These are phyloP conservation scores for Melanocharis versteri DNA, from an alignment of 2,113 vertebrate genomes.

Conservation along the genomic window DNA sequence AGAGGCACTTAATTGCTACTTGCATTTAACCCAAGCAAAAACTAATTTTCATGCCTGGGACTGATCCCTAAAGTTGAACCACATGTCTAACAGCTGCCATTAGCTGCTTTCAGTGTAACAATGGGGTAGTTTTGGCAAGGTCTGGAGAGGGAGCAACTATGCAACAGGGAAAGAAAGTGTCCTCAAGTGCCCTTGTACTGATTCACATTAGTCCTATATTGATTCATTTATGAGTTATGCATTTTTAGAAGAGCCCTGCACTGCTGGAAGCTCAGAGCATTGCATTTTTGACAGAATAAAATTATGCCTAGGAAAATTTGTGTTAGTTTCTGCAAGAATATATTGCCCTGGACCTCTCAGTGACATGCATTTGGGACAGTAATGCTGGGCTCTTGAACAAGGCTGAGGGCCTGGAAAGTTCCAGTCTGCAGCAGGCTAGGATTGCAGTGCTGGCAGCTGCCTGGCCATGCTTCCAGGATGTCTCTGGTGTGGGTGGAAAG, in stretches of 20 bases:
- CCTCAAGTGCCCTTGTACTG: neutral
- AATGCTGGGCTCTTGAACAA: neutral
- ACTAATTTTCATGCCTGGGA: neutral
- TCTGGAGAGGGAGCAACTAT: neutral
- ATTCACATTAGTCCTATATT: neutral
- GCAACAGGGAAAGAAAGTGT: neutral
- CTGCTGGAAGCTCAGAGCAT: neutral
- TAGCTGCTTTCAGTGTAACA: neutral
- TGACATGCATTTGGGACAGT: neutral
- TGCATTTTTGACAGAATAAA: neutral
- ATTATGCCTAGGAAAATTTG: neutral
- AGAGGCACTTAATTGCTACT: neutral
- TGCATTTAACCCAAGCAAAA: neutral
- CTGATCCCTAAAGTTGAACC: constrained; percentile 3
- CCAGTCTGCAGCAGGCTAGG: rapidly evolving
- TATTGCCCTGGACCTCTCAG: neutral
- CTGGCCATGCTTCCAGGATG: neutral
- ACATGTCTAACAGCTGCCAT: neutral
- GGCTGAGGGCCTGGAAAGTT: neutral
- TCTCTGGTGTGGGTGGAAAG: neutral
- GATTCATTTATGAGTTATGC: neutral
- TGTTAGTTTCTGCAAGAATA: neutral
- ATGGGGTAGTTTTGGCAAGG: neutral
- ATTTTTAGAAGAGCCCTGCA: neutral
- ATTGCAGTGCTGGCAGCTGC: neutral